Evolutionary conservation across 1,140 invertebrate species (phyloP), one percentile per base, ranked within the genome.

Genomic region (Uloborus diversus): DNA sequence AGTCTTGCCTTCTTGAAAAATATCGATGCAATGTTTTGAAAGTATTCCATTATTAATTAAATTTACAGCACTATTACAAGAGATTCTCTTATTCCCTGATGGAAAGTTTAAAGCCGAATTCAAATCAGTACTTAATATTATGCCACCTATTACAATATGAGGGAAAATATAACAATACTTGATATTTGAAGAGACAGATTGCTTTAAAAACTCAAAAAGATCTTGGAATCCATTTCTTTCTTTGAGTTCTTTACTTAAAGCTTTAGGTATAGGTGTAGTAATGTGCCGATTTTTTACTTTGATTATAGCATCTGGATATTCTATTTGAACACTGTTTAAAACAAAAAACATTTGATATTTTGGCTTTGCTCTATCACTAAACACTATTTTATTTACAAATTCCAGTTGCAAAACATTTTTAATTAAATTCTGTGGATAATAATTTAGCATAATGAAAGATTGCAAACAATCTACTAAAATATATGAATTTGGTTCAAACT

Each of bases 331-430:
- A 62, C 68, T 73, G 20, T 27, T 62, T 42, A 61, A 27, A n/a
- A 81, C 14, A 37, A 75, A 81, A 53, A 59, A 75, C 13, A 81
- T n/a, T 23, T 81, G 79, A 69, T 81, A 68, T 30, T 37, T 47
- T 32, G 79, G 69, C 51, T 81, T 81, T 33, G 51, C 37, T 68
- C 47, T 75, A 25, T 49, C 13, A 3, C 4, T 28, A 51, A 14
- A 9, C 4, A 57, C 5, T 11, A 73, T 42, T 59, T 37, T 57
- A 20, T 23, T 73, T 13, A 80, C 20, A 11, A 35, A 61, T 4
- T 28, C 7, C 14, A 9, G 9, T 4, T 30, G 47, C 33, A 81
- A 61, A 5, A 57, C 69, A 17, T 7, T 37, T n/a, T 4, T 23
- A 27, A 75, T 23, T 25, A 81, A 17, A 35, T 61, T 17, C 4